Conservation (phyloP, 2,888 invertebrate genomes). For the Dynastes maya region DNA sequence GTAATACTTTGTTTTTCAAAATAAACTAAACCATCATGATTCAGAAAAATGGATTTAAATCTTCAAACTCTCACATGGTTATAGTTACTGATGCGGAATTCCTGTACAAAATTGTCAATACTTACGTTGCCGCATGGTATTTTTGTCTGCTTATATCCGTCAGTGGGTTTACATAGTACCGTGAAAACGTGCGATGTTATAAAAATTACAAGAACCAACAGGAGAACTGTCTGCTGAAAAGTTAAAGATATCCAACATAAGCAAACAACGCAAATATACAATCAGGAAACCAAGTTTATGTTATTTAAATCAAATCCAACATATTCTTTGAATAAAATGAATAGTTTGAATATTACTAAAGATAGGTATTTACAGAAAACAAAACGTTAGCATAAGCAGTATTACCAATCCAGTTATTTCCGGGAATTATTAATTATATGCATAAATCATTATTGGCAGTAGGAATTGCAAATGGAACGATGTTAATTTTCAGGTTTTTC, state of each 20-base stretch:
- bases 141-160: slow-evolving; percentile 37
- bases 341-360: no score
- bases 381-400: not conserved
- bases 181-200: not conserved
- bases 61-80: no score
- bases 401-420: not conserved
- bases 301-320: not conserved
- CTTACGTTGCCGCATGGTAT: slow-evolving; percentile 36
- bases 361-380: no score
- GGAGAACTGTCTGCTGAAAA: slow-evolving; percentile 9
- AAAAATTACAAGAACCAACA: not conserved
- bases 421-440: not conserved
- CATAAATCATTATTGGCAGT: no score
- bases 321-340: not conserved
- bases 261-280: no score
- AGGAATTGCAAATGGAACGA: no score
- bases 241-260: not conserved
- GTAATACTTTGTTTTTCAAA: no score
- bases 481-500: no score
- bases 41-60: no score
- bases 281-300: no score
- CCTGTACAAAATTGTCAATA: not conserved
- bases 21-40: no score
- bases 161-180: slow-evolving; percentile 25
- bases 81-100: no score